Evolutionary conservation across 2,797 vertebrate genomes (phyloP), one percentile per base, ranked within the genome.

Genomic region (Galagoides demidoff): DNA sequence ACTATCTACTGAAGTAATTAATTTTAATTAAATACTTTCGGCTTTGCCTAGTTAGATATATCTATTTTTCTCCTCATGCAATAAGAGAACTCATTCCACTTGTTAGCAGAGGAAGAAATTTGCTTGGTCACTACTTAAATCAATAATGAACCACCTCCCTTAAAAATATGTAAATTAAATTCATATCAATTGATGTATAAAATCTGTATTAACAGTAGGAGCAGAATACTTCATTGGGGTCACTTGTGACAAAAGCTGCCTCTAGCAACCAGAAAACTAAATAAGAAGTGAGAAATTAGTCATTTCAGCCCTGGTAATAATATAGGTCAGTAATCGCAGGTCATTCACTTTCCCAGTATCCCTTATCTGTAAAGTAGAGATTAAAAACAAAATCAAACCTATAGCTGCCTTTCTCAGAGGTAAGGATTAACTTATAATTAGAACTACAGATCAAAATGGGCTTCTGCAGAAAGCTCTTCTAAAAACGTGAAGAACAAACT

Each of bases 391-490:
- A 97, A 92, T 84, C 27, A 96, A 78, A 86, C 49, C 22, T 55
- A 14, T 57, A 86, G 49, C 78, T 94, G 31, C 31, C 55, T 91
- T 95, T 84, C 66, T 96, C 34, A 90, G 59, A 84, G 64, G 66
- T 77, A 77, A 94, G 85, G 92, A 90, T 96, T 94, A 95, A 92
- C 6, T 95, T 92, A 73, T 89, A 89, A 95, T 79, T 94, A 91
- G 37, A 94, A 96, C 25, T 66, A 10, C 34, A 70, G 77, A 22
- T 25, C 61, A 92, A n/a, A 64, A 61, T 34, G 1, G 63, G 10
- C 59, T 92, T 76, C 76, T 82, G 19, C 7, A 92, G 78, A 89
- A 87, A 79, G 12, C 10, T 19, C 5, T 92, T 95, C 34, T 71
- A 25, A 70, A 94, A 90, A 83, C 23, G 63, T 81, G 76, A 14